These are phyloP conservation scores for Nothura maculosa DNA, from an alignment of 2,797 vertebrate genomes.

Conservation along the genomic window DNA sequence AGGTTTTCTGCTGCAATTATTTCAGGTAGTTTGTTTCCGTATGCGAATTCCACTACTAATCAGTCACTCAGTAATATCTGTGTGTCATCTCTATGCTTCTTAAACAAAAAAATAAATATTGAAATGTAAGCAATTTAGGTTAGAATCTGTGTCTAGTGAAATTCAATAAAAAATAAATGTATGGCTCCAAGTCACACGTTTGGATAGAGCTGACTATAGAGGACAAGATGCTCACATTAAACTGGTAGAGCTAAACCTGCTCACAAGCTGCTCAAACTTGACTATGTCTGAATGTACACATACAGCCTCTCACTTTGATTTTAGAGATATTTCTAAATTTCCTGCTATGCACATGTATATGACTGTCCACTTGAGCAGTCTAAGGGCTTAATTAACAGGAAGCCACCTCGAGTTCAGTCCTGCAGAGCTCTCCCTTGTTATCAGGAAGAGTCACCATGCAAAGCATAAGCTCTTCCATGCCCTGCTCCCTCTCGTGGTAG, in stretches of 20 bases:
- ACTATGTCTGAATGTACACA: neutral
- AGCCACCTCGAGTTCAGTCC: neutral
- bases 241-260: neutral
- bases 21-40: slow-evolving; percentile 62
- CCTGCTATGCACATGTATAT: neutral
- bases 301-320: neutral
- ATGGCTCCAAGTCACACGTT: neutral
- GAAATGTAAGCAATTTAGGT: slow-evolving; percentile 33
- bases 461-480: neutral
- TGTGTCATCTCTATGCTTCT: slow-evolving; percentile 46
- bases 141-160: slow-evolving; percentile 22
- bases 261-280: neutral
- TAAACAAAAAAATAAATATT: slow-evolving; percentile 68
- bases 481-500: neutral
- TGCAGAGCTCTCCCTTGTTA: neutral
- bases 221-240: neutral
- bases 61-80: slow-evolving; percentile 47
- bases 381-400: neutral
- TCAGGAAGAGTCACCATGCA: neutral
- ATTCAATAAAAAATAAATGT: slow-evolving; percentile 25
- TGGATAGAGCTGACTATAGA: neutral
- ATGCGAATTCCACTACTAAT: neutral
- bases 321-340: neutral
- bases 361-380: neutral
- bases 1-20: slow-evolving; percentile 52